Evolutionary conservation across 2,797 vertebrate species (phyloP), one percentile per base, ranked within the genome.

Genomic region (Neosalanx taihuensis): DNA sequence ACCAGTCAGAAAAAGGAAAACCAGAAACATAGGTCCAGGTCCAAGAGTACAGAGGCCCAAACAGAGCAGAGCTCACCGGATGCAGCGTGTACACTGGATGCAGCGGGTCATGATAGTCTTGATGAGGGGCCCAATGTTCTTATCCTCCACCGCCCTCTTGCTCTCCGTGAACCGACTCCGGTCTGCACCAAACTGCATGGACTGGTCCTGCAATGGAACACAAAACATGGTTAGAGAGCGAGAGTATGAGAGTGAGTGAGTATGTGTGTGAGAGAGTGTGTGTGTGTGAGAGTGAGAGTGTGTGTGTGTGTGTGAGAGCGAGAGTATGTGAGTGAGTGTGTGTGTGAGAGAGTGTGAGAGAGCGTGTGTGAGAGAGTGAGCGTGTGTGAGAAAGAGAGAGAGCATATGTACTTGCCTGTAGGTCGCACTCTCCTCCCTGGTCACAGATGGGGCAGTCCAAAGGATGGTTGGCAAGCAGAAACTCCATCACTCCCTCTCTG

Each of bases 71-170:
- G 53, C 37, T 88, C 83, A 99, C 97, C 97, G 95, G 82, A 99
- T 97, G 51, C 97, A 99, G 46, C 97, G 94, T 51, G 97, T 99
- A 84, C 97, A 99, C 85, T 99, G 97, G 88, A 99, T 99, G 79
- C 97, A 99, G 69, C 97, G 95, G 6, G 97, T 99, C 97, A 99
- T 99, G 83, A 99, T 99, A 56, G 98, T 99, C 90, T 99, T 99
- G 68, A 99, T 93, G 63, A 99, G 92, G 0, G 98, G 98, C 0
- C 98, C 98, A 18, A 99, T 93, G 88, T 99, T 99, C 85, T 99
- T 99, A 88, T 99, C 97, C 84, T 99, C 98, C 79, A 99, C 98
- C 0, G 98, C 98, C 79, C 98, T 91, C 81, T 99, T 99, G 30
- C 87, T 90, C 75, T 99, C 98, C 66, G 93, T 88, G 87, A 98